phyloP scores from a whole-genome alignment of 2,797 vertebrate species.

The Enteromius thamalakanensis region DNA sequence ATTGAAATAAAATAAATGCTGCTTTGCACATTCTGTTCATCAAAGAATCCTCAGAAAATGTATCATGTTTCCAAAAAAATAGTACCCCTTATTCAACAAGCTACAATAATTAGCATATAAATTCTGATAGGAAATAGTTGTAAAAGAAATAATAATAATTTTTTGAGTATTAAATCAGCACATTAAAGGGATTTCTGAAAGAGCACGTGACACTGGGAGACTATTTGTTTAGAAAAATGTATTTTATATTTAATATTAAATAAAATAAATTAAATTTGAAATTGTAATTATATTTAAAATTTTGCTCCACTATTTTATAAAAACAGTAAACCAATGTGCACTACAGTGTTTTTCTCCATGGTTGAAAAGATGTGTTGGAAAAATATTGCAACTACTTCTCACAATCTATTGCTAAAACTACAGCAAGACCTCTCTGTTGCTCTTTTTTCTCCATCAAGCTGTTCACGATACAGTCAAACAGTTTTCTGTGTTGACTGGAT shows the following conservation, averaged over 20 bases:
- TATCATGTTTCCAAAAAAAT: background rate
- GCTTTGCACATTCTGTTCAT: background rate
- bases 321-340: no score
- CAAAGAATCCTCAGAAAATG: background rate
- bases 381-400: background rate
- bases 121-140: background rate
- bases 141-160: no score
- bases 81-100: background rate
- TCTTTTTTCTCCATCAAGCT: background rate
- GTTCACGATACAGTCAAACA: background rate
- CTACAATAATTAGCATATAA: no score
- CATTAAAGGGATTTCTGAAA: background rate
- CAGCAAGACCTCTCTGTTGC: background rate
- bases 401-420: background rate
- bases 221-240: background rate
- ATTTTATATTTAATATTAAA: no score
- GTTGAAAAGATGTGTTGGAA: background rate
- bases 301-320: no score
- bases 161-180: background rate
- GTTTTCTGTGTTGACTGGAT: conserved; percentile 34
- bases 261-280: background rate
- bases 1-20: no score
- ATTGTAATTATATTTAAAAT: background rate
- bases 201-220: background rate
- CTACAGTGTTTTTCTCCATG: background rate